These are phyloP conservation scores for Drosophila grimshawi DNA, from an alignment of 1,140 invertebrate species.

Conservation along the genomic window DNA sequence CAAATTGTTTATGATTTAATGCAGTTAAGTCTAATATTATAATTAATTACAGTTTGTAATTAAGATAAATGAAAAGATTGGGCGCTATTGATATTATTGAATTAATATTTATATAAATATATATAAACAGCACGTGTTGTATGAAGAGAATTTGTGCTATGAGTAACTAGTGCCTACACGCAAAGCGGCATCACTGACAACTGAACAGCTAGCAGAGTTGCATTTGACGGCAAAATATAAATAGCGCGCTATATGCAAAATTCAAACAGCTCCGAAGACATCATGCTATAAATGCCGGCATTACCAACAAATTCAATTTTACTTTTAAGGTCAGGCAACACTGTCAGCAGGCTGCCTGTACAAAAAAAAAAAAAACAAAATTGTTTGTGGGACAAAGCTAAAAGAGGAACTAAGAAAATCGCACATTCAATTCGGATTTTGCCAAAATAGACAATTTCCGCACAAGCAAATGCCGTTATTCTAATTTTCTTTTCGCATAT, in stretches of 20 bases:
- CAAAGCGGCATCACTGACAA: constrained; percentile 9
- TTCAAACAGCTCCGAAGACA: background rate
- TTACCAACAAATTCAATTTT: too few species aligned
- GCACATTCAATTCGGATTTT: too few species aligned
- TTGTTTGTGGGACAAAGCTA: too few species aligned
- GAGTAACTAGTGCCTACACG: background rate
- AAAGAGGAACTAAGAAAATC: too few species aligned
- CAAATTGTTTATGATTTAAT: background rate
- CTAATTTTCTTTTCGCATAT: too few species aligned
- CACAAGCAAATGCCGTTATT: too few species aligned
- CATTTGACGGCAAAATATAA: constrained; percentile 10
- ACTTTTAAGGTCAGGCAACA: too few species aligned
- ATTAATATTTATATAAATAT: background rate
- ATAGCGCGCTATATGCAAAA: background rate
- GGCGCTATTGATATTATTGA: too few species aligned
- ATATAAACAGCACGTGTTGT: background rate
- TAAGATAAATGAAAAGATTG: background rate
- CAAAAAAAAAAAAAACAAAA: too few species aligned
- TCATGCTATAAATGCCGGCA: too few species aligned
- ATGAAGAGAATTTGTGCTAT: background rate
- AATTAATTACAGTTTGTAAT: background rate
- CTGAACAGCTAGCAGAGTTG: constrained; percentile 8
- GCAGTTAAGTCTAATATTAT: background rate
- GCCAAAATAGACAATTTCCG: too few species aligned
- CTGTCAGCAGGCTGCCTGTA: too few species aligned